Percentiles rank a stretch among this genome's conserved stretches.
These are phyloP conservation scores for Chelmon rostratus DNA, from an alignment of 2,797 vertebrate species.

Conservation along the genomic window DNA sequence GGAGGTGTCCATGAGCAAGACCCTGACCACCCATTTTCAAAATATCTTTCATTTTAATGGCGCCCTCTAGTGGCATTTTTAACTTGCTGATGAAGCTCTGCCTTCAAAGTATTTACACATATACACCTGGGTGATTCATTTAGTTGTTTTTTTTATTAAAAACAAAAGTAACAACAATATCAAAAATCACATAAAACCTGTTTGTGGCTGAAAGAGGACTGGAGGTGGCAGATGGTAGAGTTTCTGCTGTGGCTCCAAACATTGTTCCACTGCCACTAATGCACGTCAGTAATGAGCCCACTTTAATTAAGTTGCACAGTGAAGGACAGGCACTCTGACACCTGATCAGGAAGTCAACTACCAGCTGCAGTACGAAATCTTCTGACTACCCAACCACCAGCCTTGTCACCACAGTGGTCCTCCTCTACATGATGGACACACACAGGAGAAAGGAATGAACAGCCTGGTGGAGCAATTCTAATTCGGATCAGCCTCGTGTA, in stretches of 20 bases:
- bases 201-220: slow-evolving; percentile 39
- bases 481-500: background rate
- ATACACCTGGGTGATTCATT: rapidly evolving
- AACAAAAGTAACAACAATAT: slow-evolving; percentile 61
- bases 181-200: slow-evolving; percentile 57
- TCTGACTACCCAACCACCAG: background rate
- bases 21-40: background rate
- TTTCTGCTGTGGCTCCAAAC: background rate
- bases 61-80: slow-evolving; percentile 30
- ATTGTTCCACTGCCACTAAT: background rate
- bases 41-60: background rate
- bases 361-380: background rate
- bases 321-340: background rate
- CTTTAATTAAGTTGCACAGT: slow-evolving; percentile 1
- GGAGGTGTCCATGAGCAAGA: background rate
- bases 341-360: background rate
- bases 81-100: background rate
- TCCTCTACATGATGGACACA: slow-evolving; percentile 27
- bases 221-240: background rate
- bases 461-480: background rate
- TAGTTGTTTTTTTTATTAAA: slow-evolving; percentile 66
- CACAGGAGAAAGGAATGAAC: slow-evolving; percentile 19
- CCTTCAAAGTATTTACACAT: background rate
- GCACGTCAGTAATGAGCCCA: background rate
- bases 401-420: background rate